Evolutionary conservation across 2,113 vertebrate species (phyloP).

Genomic region (Urocynchramus pylzowi): DNA sequence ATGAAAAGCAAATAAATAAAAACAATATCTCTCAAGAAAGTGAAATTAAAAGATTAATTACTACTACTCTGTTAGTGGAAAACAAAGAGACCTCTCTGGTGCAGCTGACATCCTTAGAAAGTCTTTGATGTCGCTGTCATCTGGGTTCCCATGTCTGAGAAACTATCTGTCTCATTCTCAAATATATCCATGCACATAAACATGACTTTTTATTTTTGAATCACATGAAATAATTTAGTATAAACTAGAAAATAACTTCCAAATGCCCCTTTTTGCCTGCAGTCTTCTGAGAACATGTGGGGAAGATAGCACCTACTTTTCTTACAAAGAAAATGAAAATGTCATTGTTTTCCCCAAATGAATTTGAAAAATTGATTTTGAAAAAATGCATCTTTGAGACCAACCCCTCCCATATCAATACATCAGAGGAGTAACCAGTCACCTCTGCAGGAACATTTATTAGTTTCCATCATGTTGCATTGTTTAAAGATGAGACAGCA

Average conservation of each 20-base stretch:
- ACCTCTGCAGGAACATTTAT: slow-evolving; percentile 36
- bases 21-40: not conserved
- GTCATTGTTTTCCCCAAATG: slow-evolving; percentile 11
- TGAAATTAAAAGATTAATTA: not conserved
- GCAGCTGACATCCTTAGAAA: not conserved
- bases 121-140: not conserved
- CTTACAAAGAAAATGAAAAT: slow-evolving; percentile 37
- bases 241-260: slow-evolving; percentile 35
- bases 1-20: not conserved
- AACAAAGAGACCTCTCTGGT: not conserved
- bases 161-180: not conserved
- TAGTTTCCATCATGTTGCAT: slow-evolving; percentile 29
- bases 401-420: not conserved
- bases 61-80: not conserved
- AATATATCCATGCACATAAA: not conserved
- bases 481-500: slow-evolving; percentile 35
- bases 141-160: not conserved
- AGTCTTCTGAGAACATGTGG: not conserved
- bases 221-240: not conserved
- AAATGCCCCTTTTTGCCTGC: not conserved
- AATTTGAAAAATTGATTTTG: slow-evolving; percentile 38
- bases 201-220: slow-evolving; percentile 11
- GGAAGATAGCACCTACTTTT: not conserved
- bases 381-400: not conserved
- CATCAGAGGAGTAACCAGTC: not conserved